Evolutionary conservation across 2,113 vertebrate species (phyloP), one percentile per base, ranked within the genome.

Genomic region (Triplophysa rosa): DNA sequence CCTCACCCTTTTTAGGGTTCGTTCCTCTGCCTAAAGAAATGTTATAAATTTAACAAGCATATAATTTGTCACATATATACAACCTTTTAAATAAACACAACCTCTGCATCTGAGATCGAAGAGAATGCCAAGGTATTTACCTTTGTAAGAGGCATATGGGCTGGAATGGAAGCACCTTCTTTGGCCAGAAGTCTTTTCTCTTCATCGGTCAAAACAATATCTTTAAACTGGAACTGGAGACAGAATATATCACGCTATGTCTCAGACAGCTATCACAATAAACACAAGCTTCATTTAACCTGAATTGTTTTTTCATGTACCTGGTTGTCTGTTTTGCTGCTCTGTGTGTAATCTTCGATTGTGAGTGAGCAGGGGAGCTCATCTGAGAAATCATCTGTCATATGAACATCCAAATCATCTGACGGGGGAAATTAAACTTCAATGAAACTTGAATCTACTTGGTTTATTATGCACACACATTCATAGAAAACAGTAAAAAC

Each of bases 81-180:
- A 42, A 42, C 40, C 40, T 42, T 42, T 9, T 0, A 42, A 42
- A 42, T 42, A 42, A 42, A 11, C 8, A 42, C 8, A 42, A 42
- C 40, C 47, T 52, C 47, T 52, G 49, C 49, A 16, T 52, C 16
- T 52, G 16, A 52, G 13, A 52, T 5, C 14, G 5, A 16, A 17
- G 49, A 14, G 13, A 16, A 52, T 21, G 17, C 8, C 7, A 58
- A 21, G 3, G 19, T 21, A 21, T 56, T 88, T 89, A 98, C 96
- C 93, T 95, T 95, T n/a, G 92, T 95, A 56, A 97, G 93, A 63
- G 95, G 95, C 87, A 95, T 90, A 62, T 90, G 85, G 10, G 87
- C 68, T 1, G 95, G 94, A 81, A 98, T 89, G 0, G 87, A 83
- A 37, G 90, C 68, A 4, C 95, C 95, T 83, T 97, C 95, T 83